These are phyloP conservation scores for Danio aesculapii DNA, from an alignment of 2,797 vertebrate species.

Conservation along the genomic window DNA sequence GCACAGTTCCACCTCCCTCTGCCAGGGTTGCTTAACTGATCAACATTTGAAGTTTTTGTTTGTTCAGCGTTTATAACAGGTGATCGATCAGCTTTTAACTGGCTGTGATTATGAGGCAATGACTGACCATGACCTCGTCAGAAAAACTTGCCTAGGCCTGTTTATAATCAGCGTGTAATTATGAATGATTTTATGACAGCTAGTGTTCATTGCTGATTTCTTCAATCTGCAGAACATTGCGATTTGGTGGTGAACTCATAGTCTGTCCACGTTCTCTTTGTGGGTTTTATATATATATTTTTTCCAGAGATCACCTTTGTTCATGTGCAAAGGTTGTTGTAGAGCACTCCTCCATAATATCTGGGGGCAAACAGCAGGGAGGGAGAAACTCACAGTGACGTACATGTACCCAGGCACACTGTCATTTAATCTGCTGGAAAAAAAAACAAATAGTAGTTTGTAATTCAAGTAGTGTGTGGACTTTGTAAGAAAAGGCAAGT, in stretches of 20 bases:
- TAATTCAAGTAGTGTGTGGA: background rate
- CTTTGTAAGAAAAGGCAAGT: constrained; percentile 3
- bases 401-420: background rate
- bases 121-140: background rate
- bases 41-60: background rate
- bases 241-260: background rate
- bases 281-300: constrained; percentile 1
- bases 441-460: background rate
- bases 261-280: background rate
- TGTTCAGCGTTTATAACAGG: background rate
- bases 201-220: background rate
- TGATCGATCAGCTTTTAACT: background rate
- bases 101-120: background rate
- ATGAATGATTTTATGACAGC: background rate
- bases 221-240: background rate
- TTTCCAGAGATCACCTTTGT: background rate
- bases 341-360: background rate
- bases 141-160: background rate
- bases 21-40: background rate
- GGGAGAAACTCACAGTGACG: background rate
- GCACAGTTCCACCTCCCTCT: background rate
- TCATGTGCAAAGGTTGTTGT: constrained; percentile 23
- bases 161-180: background rate
- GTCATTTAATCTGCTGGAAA: background rate
- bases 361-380: background rate